Evolutionary conservation across 1,140 invertebrate genomes (phyloP).

Genomic region (Penaeus japonicus): DNA sequence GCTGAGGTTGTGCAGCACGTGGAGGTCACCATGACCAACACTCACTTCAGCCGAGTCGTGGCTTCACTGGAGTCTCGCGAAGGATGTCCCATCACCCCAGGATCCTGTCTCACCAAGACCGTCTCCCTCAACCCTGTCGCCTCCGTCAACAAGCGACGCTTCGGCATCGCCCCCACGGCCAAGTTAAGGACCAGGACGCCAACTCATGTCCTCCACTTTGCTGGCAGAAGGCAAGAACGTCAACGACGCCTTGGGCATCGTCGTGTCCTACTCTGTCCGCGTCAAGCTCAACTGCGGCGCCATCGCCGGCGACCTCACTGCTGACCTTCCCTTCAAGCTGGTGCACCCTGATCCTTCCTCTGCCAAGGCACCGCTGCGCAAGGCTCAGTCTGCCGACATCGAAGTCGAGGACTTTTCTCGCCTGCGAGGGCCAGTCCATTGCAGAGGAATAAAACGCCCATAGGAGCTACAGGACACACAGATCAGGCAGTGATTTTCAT

Average conservation of each 20-base stretch:
- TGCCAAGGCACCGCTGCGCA: conserved; percentile 67
- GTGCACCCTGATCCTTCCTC: conserved; percentile 71
- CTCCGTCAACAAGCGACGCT: conserved; percentile 79
- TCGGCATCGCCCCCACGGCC: conserved; percentile 85
- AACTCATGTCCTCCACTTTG: conserved; percentile 89
- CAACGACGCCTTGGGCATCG: conserved; percentile 86
- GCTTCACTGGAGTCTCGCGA: conserved; percentile 87
- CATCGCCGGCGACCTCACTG: conserved; percentile 84
- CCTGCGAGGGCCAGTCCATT: conserved; percentile 67
- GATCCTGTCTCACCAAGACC: conserved; percentile 85
- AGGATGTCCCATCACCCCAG: conserved; percentile 89
- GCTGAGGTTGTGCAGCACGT: conserved; percentile 86
- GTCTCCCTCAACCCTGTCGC: conserved; percentile 87
- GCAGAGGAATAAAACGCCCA: conserved; percentile 38
- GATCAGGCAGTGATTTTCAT: background rate
- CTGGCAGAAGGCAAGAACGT: conserved; percentile 82
- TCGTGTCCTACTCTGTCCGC: conserved; percentile 87
- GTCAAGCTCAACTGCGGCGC: conserved; percentile 90
- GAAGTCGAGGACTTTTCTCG: conserved; percentile 86
- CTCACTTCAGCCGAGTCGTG: conserved; percentile 87
- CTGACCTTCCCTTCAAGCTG: conserved; percentile 90
- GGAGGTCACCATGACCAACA: conserved; percentile 91
- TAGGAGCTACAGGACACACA: background rate
- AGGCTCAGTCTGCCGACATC: conserved; percentile 78
- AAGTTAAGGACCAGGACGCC: conserved; percentile 88